Base-by-base conservation (phyloP, 1,140 invertebrate species). In the Alviniconcha marisindica region DNA sequence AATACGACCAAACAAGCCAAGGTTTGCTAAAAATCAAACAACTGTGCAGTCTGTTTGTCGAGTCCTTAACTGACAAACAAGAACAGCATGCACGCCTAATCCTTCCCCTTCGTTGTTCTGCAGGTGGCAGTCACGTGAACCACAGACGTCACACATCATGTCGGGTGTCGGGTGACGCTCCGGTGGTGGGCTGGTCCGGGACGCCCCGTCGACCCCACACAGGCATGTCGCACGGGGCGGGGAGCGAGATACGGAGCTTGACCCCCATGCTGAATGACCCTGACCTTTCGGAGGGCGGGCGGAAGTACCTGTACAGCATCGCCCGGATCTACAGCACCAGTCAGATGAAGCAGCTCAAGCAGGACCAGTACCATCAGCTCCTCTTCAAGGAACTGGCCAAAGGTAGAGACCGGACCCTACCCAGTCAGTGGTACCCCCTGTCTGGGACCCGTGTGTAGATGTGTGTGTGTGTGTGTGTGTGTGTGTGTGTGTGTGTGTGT, bases 251-350 rank as follows among this genome's bases (percentile, higher is more conserved):
- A 42, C 69, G 33, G 51, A 74, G 33, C 79, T 81, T 83, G 38
- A 79, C 66, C 28, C 82, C 82, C 1, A 66, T 87, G 66, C 74
- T 87, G 3, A 83, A 81, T 28, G 83, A 87, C 77, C 77, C 88
- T n/a, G 85, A 85, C 18, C 77, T 88, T 60, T 83, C 82, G 15
- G 42, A 56, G 0, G 88, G 89, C 10, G 88, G 88, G 63, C 85
- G 84, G 69, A 73, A 83, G 21, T 90, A 90, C 83, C 71, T 90
- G 80, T 85, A 83, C 81, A 88, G 86, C 48, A 89, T 88, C 44
- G 88, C 88, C 66, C 78, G 76, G 21, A 84, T 90, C 40, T 90
- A 90, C 77, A 88, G 84, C 71, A 81, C 85, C 31, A 79, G 85
- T 40, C 86, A 87, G 56, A 85, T 90, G 87, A 86, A 85, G 54